These are phyloP conservation scores for Carabus problematicus DNA, from an alignment of 2,888 invertebrate species.

Conservation along the genomic window DNA sequence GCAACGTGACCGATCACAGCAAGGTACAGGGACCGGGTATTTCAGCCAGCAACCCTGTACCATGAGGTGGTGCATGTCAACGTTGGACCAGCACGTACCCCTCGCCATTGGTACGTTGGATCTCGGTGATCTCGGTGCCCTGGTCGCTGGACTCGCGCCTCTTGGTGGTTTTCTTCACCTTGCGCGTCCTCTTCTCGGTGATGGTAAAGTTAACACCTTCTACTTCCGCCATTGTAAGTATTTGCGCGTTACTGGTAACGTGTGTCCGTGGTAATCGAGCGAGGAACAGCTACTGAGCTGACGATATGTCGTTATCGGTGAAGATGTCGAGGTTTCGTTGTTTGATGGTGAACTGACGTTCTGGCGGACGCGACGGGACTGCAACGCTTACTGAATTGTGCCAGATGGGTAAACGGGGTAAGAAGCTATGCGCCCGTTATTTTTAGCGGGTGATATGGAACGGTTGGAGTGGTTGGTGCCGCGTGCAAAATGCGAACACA, in stretches of 20 bases:
- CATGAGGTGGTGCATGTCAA: not conserved
- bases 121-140: constrained; percentile 76
- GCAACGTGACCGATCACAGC: constrained; percentile 40
- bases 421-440: constrained; percentile 52
- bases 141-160: constrained; percentile 79
- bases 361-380: constrained; percentile 11
- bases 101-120: constrained; percentile 76
- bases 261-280: constrained; percentile 56
- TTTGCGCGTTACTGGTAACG: not conserved
- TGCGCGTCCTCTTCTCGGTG: constrained; percentile 84
- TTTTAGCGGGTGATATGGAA: constrained; percentile 60
- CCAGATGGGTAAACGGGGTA: constrained; percentile 54
- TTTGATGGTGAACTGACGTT: constrained; percentile 1
- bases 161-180: constrained; percentile 88
- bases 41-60: not conserved
- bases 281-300: constrained; percentile 1
- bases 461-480: constrained; percentile 51
- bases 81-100: constrained; percentile 78
- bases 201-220: constrained; percentile 86
- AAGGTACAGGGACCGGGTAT: constrained; percentile 19
- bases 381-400: constrained; percentile 49
- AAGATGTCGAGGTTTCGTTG: constrained; percentile 20
- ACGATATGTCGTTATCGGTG: constrained; percentile 52
- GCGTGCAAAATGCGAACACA: constrained; percentile 50
- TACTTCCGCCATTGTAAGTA: constrained; percentile 80